Evolutionary conservation across 23 tunicate genomes (phyloP), one percentile per base, ranked within the genome.

Genomic region (Styela plicata): DNA sequence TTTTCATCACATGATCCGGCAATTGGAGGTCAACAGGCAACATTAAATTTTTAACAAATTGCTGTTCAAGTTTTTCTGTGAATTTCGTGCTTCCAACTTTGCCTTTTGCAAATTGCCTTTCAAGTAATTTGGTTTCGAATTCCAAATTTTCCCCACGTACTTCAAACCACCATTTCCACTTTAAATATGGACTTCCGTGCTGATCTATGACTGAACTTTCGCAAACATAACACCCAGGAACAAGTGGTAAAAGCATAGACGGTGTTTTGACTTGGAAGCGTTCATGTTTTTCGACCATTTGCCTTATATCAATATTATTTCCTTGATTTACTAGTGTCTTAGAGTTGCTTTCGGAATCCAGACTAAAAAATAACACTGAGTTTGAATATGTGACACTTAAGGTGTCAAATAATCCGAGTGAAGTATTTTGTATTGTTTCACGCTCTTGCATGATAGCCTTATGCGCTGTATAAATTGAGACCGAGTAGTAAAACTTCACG

Each of bases 101-200:
- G 34, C 36, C 77, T 19, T 19, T 5, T 2, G 36, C 36, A 34
- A 71, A 32, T 34, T 71, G 2, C 2, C 5, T 31, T 28, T 30
- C 81, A 26, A 2, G 36, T 57, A 76, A 44, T 1, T 22, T 24
- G 1, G 5, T 1, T 76, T 76, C 81, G 13, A 44, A 10, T 7
- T 44, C 66, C 66, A 25, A n/a, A 52, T 64, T 44, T 76, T 24
- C 52, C n/a, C 81, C 81, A 36, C 64, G 18, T 20, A 76, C 31
- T 1, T 76, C 64, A 27, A 44, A 76, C 81, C 81, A 76, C 81
- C 81, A 76, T 21, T 53, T 76, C 81, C 81, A 76, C 21, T 53
- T 76, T 26, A 76, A 21, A 76, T 44, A 65, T 44, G 64, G 52
- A 27, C 52, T 44, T 64, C 32, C 65, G 24, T 20, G 21, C 24